A percentile compares a stretch with the other conserved stretches of the same genome.
These are phyloP conservation scores for Clavelina lepadiformis DNA, from an alignment of 23 tunicate genomes.

Conservation along the genomic window DNA sequence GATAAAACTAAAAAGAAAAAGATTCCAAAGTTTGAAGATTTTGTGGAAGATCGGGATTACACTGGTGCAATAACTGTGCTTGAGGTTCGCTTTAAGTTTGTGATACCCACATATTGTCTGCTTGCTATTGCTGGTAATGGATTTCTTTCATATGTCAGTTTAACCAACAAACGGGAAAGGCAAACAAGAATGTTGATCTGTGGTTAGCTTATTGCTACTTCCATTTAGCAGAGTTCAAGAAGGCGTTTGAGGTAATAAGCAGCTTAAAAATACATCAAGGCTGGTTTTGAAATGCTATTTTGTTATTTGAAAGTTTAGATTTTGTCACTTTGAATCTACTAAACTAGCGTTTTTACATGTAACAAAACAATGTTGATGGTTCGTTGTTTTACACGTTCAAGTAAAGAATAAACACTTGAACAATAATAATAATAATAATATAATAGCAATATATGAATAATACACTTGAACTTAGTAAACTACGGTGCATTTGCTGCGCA, in stretches of 20 bases:
- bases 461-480: too few relatives aligned
- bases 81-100: constrained; percentile 27
- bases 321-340: too few relatives aligned
- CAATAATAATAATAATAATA: too few relatives aligned
- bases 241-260: constrained; percentile 68
- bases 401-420: too few relatives aligned
- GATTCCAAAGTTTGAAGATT: constrained; percentile 69
- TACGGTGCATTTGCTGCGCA: background rate
- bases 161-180: constrained; percentile 52
- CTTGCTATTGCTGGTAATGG: background rate
- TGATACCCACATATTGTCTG: background rate
- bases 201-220: constrained; percentile 80
- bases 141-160: constrained; percentile 24
- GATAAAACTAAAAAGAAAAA: constrained; percentile 50
- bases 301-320: background rate
- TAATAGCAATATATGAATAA: too few relatives aligned
- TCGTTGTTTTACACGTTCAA: too few relatives aligned
- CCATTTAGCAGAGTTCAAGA: constrained; percentile 87
- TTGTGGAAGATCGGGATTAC: constrained; percentile 68
- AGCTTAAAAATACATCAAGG: too few relatives aligned
- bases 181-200: constrained; percentile 26
- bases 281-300: background rate
- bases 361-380: background rate
- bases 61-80: constrained; percentile 76
- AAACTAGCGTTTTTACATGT: background rate